Percentiles rank a stretch among this genome's conserved stretches.
Evolutionary conservation across 2,797 vertebrate species (phyloP).

Genomic region (Melanotaenia boesemani): DNA sequence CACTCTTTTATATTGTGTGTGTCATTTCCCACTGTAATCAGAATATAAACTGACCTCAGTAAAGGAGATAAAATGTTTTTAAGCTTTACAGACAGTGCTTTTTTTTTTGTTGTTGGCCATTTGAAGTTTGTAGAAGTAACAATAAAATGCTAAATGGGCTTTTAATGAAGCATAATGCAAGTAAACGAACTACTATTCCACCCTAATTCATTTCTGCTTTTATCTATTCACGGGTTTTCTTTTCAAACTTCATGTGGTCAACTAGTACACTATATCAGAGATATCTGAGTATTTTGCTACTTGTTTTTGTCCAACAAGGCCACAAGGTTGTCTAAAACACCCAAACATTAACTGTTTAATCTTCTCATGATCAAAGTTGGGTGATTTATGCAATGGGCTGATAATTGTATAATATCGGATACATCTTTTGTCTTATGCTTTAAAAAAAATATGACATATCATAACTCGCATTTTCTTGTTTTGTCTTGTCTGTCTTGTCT

Average conservation of each 20-base stretch:
- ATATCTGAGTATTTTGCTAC: slow-evolving; percentile 45
- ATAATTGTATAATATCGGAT: slow-evolving; percentile 45
- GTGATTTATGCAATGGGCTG: slow-evolving; percentile 82
- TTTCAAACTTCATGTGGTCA: slow-evolving; percentile 69
- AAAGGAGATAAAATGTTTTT: slow-evolving; percentile 40
- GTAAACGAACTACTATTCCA: neutral
- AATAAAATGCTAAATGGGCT: slow-evolving; percentile 16
- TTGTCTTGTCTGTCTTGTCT: slow-evolving; percentile 84
- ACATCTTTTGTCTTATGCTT: slow-evolving; percentile 68
- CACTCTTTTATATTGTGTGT: slow-evolving; percentile 8
- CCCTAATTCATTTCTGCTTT: neutral
- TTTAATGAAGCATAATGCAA: neutral
- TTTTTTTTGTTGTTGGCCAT: slow-evolving; percentile 61
- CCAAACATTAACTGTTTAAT: slow-evolving; percentile 23
- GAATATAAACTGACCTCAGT: slow-evolving; percentile 33
- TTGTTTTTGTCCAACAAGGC: slow-evolving; percentile 57
- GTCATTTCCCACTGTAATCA: slow-evolving; percentile 69
- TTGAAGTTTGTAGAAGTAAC: slow-evolving; percentile 65
- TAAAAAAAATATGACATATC: slow-evolving; percentile 77
- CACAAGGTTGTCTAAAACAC: slow-evolving; percentile 78
- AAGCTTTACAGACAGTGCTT: slow-evolving; percentile 40
- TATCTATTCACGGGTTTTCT: neutral
- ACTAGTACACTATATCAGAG: slow-evolving; percentile 32
- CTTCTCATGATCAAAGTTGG: slow-evolving; percentile 21
- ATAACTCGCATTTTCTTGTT: slow-evolving; percentile 88